A percentile compares a stretch with the other conserved stretches of the same genome.
Conservation (phyloP, 2,888 invertebrate species). For the Thumatha senex region DNA sequence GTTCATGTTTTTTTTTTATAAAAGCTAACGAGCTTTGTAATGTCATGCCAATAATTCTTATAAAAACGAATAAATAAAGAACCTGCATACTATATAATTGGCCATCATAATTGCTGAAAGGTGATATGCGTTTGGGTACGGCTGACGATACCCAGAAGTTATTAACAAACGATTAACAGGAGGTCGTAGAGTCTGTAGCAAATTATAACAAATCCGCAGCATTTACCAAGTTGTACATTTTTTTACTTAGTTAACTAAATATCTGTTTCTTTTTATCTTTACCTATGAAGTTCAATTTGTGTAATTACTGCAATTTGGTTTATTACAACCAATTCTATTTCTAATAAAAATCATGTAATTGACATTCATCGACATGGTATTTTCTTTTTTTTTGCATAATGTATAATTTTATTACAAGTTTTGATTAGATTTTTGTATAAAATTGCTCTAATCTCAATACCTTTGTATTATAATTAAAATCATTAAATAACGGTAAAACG, state of each 20-base stretch:
- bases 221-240: background rate
- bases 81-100: background rate
- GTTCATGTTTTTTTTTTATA: no score
- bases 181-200: constrained; percentile 10
- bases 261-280: background rate
- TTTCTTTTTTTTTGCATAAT: constrained; percentile 10
- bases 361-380: constrained; percentile 9
- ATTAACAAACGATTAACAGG: constrained; percentile 1
- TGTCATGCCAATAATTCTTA: background rate
- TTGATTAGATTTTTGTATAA: constrained; percentile 3
- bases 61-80: background rate
- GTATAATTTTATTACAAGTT: constrained; percentile 8
- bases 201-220: constrained; percentile 7
- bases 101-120: background rate
- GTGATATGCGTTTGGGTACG: background rate
- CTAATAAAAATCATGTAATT: constrained; percentile 12
- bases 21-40: no score
- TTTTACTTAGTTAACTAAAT: constrained; percentile 2
- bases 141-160: background rate
- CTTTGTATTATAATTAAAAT: background rate
- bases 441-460: background rate
- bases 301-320: constrained; percentile 15
- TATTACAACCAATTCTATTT: constrained; percentile 15
- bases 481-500: background rate
- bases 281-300: constrained; percentile 6